Percentiles rank a stretch among this genome's conserved stretches.
Evolutionary conservation across 2,797 vertebrate genomes (phyloP).

Genomic region (Mormyrops boulengeri): DNA sequence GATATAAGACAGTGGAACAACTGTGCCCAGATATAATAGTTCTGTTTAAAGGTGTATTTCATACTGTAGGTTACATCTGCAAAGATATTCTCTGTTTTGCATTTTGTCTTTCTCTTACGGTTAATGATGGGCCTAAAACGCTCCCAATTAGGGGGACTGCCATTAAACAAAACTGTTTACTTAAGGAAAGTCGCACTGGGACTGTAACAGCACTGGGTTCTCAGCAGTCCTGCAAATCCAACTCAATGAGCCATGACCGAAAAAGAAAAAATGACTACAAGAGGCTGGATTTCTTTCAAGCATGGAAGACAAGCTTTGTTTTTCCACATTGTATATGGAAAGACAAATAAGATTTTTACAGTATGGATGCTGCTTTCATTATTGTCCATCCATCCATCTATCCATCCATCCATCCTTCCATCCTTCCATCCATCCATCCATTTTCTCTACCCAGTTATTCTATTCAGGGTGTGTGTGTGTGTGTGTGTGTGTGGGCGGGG

Average conservation of each 20-base stretch:
- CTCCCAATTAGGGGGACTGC: not conserved
- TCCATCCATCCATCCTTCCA: not conserved
- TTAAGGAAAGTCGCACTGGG: not conserved
- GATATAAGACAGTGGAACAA: not conserved
- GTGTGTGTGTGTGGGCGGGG: not conserved
- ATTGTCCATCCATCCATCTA: not conserved
- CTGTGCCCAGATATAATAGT: not conserved
- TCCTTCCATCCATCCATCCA: not conserved
- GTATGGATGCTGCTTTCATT: not conserved
- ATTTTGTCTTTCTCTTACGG: not conserved
- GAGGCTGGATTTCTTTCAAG: not conserved
- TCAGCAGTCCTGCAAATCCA: slow-evolving; percentile 3
- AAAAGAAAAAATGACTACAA: not conserved
- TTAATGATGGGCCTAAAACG: not conserved
- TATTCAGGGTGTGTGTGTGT: not conserved
- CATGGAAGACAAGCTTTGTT: not conserved
- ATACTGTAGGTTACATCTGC: not conserved
- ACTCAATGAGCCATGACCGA: not conserved
- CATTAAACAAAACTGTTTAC: slow-evolving; percentile 5
- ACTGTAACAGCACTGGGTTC: not conserved
- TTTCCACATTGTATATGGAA: not conserved
- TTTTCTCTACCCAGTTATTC: not conserved
- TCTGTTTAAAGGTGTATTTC: not conserved
- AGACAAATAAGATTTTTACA: not conserved
- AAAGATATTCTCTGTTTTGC: not conserved